Percentiles rank a stretch among this genome's conserved stretches.
These are phyloP conservation scores for Cacatua alba DNA, from an alignment of 2,113 vertebrate species.

Conservation along the genomic window DNA sequence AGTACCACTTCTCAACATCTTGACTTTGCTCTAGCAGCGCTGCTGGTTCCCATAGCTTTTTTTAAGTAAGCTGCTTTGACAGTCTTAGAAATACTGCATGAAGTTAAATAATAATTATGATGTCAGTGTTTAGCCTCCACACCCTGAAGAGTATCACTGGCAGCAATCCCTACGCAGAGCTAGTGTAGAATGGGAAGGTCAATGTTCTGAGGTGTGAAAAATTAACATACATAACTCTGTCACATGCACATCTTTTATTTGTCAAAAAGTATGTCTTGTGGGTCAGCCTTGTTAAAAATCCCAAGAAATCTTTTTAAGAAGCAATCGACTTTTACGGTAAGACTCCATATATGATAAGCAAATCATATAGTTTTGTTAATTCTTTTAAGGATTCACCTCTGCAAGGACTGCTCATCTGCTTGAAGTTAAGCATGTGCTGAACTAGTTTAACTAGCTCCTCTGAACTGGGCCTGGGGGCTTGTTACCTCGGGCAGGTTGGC, in stretches of 20 bases:
- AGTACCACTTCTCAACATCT: constrained; percentile 27
- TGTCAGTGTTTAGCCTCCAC: constrained; percentile 31
- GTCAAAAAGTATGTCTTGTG: constrained; percentile 42
- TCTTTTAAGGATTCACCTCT: not conserved
- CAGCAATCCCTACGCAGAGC: not conserved
- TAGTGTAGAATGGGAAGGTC: not conserved
- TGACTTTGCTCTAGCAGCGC: not conserved
- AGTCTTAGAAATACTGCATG: constrained; percentile 34
- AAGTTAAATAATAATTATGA: constrained; percentile 35
- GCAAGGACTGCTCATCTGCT: not conserved
- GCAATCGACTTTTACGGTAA: not conserved
- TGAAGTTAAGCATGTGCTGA: not conserved
- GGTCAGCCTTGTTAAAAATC: constrained; percentile 50
- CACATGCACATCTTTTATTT: constrained; percentile 63
- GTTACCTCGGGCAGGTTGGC: fast-evolving
- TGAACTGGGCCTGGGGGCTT: not conserved
- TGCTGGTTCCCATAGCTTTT: constrained; percentile 1
- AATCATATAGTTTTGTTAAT: constrained; percentile 39
- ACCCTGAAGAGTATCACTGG: not conserved
- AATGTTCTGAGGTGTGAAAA: not conserved
- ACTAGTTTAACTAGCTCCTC: not conserved
- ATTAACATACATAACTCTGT: constrained; percentile 53
- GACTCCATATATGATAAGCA: constrained; percentile 10
- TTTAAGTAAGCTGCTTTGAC: constrained; percentile 14
- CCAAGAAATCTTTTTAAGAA: constrained; percentile 33